A percentile compares a stretch with the other conserved stretches of the same genome.
These are phyloP conservation scores for Amphipoea oculea DNA, from an alignment of 2,888 invertebrate genomes.

Conservation along the genomic window DNA sequence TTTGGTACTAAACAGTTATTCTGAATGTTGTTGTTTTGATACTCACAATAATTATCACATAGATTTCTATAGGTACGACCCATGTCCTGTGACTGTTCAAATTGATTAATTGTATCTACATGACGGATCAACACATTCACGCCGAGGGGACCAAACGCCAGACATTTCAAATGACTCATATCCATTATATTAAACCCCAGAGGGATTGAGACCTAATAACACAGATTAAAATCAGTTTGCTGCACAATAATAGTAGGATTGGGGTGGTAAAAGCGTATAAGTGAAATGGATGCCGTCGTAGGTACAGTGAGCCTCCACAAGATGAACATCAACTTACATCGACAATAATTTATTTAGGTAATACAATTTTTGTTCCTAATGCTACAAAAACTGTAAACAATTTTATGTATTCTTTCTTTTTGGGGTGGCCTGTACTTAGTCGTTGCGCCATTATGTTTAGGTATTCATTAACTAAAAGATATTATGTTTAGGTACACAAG, in stretches of 20 bases:
- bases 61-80: neutral
- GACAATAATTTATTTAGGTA: neutral
- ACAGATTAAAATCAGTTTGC: conserved; percentile 27
- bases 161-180: conserved; percentile 36
- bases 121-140: conserved; percentile 20
- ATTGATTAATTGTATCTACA: conserved; percentile 27
- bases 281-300: neutral
- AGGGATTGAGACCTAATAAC: conserved; percentile 27
- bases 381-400: neutral
- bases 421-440: neutral
- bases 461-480: neutral
- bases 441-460: no score
- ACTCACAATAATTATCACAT: neutral
- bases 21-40: neutral
- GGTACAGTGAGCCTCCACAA: neutral
- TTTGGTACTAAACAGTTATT: neutral
- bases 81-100: neutral
- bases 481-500: neutral
- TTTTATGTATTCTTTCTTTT: neutral
- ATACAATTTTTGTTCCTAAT: neutral
- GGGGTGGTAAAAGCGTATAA: neutral
- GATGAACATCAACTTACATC: neutral
- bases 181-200: conserved; percentile 30
- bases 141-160: conserved; percentile 22
- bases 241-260: conserved; percentile 8